Base-by-base conservation (phyloP, 2,888 invertebrate genomes). In the Melipona beecheii region DNA sequence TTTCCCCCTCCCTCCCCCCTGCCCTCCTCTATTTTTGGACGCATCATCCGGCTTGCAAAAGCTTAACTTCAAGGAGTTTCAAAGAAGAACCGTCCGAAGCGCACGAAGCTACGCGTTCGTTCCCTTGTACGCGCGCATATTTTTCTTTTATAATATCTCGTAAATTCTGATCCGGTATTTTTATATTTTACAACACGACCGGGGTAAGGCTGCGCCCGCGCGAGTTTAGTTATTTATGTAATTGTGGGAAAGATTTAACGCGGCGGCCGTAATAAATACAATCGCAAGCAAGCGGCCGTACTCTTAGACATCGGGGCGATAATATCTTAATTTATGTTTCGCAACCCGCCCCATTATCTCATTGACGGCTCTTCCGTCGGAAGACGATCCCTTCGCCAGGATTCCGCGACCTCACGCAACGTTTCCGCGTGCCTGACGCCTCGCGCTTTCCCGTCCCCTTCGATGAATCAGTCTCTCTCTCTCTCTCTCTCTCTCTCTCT, bases 301-400 rank as follows among this genome's bases (percentile, higher is more conserved):
- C 73, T 50, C 72, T 58, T 72, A 58, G 74, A 75, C 84, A 66
- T 43, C 64, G 21, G 58, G 60, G 76, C 49, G 83, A 88, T 88
- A 81, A 60, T 81, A 83, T 66, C 76, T 86, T 87, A 72, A 83
- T 88, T 86, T 84, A 84, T 84, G 76, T 75, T 74, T 62, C 43
- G 78, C 73, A 80, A 70, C 69, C 77, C 79, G 86, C 74, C 84
- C 86, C 73, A 73, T 81, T 86, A 86, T 79, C 77, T 83, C 75
- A 82, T 76, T 60, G 84, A 68, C 69, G 88, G 54, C 1, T 64
- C 19, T 72, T 82, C 64, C 70, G 58, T 72, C 69, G 76, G 66
- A 71, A 62, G 66, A 72, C 19, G 36, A 64, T 76, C 54, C 76
- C 65, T 58, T 54, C 27, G 65, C 21, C 27, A 52, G 24, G 58